These are phyloP conservation scores for Catharus ustulatus DNA, from an alignment of 2,797 vertebrate genomes.

Conservation along the genomic window DNA sequence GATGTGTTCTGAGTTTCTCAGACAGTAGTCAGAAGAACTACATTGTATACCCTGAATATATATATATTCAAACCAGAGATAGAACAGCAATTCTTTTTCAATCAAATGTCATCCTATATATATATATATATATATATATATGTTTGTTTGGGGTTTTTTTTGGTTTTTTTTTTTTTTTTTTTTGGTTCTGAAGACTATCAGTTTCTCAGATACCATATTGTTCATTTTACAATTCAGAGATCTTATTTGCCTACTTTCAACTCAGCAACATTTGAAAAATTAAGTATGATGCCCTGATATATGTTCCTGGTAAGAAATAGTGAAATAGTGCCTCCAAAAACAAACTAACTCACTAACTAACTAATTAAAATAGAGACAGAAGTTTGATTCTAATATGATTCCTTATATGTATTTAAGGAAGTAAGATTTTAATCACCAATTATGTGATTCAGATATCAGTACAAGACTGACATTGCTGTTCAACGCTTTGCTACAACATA, in stretches of 20 bases:
- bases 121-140: no score
- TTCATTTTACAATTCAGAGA: neutral
- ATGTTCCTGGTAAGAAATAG: neutral
- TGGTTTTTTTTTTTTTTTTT: neutral
- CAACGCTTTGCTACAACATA: neutral
- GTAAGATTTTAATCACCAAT: neutral
- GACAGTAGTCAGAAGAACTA: neutral
- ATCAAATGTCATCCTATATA: neutral
- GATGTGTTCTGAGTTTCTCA: neutral
- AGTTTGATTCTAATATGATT: neutral
- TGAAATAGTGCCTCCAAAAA: fast-evolving
- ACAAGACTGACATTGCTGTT: neutral
- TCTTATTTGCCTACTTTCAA: neutral
- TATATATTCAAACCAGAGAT: neutral
- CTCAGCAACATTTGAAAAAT: neutral
- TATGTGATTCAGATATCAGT: neutral
- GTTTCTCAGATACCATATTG: neutral
- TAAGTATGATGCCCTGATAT: neutral
- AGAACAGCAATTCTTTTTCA: neutral
- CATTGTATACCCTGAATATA: neutral
- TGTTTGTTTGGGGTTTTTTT: neutral
- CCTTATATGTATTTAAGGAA: neutral
- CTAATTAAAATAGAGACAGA: neutral
- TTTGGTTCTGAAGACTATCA: neutral
- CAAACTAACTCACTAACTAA: no score